Evolutionary conservation across 2,888 invertebrate species (phyloP).

Genomic region (Conus canariensis): DNA sequence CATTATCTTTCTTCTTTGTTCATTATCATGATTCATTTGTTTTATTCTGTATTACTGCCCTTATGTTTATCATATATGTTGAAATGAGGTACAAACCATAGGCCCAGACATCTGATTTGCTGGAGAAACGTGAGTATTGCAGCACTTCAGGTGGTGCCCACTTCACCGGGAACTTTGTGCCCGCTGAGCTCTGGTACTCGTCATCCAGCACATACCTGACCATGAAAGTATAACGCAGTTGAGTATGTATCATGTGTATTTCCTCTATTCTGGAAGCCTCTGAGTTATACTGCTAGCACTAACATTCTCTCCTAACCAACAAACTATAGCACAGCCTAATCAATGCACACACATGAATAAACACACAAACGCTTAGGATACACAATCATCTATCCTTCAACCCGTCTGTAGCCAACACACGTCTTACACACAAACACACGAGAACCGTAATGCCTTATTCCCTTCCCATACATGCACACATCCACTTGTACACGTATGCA

Average conservation of each 20-base stretch:
- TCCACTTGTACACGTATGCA: neutral
- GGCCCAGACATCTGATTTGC: slow-evolving; percentile 98
- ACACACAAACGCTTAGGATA: neutral
- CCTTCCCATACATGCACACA: neutral
- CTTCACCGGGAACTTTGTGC: slow-evolving; percentile 98
- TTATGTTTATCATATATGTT: no score
- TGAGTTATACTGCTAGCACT: no score
- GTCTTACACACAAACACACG: no score
- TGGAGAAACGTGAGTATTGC: slow-evolving; percentile 95
- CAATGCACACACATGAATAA: neutral
- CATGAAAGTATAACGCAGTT: neutral
- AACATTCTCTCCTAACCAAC: no score
- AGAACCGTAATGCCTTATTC: no score
- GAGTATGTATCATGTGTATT: no score
- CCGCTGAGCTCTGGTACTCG: slow-evolving; percentile 97
- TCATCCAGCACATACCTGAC: slow-evolving; percentile 93
- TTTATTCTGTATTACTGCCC: no score
- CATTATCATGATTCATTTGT: no score
- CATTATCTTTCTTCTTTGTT: no score
- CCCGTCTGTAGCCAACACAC: no score
- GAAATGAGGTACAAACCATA: slow-evolving; percentile 84
- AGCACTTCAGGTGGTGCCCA: slow-evolving; percentile 99
- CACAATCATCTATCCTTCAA: neutral
- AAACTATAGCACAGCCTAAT: no score
- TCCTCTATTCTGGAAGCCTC: no score